phyloP scores from a whole-genome alignment of 2,113 vertebrate species.

The Pelodiscus sinensis region DNA sequence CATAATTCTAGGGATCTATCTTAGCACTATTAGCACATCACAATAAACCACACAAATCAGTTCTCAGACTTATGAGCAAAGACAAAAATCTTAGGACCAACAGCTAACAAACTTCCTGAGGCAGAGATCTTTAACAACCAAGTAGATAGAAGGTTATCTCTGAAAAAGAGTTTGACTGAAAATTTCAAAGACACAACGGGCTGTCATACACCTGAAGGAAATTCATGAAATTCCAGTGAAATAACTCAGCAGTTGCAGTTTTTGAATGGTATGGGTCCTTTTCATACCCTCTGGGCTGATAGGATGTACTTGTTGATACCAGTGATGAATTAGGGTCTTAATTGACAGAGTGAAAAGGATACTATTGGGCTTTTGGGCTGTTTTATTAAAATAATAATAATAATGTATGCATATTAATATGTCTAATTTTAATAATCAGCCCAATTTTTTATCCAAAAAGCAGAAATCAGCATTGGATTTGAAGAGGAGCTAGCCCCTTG shows the following conservation, averaged over 20 bases:
- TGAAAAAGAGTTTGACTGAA: background rate
- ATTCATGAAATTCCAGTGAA: accelerated
- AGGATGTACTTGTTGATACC: background rate
- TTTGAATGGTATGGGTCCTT: background rate
- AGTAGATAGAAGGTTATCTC: accelerated
- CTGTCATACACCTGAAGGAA: background rate
- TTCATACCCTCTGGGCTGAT: background rate
- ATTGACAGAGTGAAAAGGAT: background rate
- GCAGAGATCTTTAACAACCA: background rate
- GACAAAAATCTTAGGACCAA: background rate
- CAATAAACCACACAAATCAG: background rate
- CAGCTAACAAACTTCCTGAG: background rate
- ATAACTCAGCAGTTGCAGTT: background rate
- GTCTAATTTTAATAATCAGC: background rate
- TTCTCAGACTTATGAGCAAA: background rate
- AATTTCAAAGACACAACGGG: background rate
- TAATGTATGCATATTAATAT: background rate
- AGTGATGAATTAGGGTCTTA: background rate
- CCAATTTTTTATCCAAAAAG: background rate
- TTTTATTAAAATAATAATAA: background rate
- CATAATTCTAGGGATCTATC: background rate
- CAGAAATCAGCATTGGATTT: background rate
- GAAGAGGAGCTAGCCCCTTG: background rate
- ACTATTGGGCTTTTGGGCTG: background rate
- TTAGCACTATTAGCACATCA: background rate